Conservation (phyloP, 2,888 invertebrate genomes). For the Autographa gamma region DNA sequence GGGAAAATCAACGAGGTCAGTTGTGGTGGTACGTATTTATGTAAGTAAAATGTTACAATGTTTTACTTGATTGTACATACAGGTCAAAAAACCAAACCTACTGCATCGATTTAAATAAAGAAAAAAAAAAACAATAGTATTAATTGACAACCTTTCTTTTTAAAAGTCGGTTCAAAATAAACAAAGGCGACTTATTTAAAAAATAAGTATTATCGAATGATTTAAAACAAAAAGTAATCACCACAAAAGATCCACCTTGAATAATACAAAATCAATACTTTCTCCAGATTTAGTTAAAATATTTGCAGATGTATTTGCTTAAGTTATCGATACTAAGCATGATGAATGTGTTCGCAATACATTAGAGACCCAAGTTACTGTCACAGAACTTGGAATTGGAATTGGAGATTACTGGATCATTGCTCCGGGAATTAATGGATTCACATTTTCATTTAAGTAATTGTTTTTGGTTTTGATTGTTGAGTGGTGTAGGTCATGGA, state of each 20-base stretch:
- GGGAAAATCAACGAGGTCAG: background rate
- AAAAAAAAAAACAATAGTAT: too few relatives aligned
- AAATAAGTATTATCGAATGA: too few relatives aligned
- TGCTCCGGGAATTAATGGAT: slow-evolving; percentile 26
- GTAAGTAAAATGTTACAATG: background rate
- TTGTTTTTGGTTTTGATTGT: background rate
- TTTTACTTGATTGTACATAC: too few relatives aligned
- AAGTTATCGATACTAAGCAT: slow-evolving; percentile 13
- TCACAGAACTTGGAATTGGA: slow-evolving; percentile 19
- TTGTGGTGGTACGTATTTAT: background rate
- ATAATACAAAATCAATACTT: background rate
- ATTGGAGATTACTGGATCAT: slow-evolving; percentile 33
- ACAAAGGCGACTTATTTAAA: too few relatives aligned
- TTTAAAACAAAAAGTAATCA: too few relatives aligned
- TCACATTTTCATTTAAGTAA: background rate
- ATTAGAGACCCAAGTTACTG: slow-evolving; percentile 6
- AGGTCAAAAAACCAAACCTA: too few relatives aligned
- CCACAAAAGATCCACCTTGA: background rate
- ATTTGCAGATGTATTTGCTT: background rate
- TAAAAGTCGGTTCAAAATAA: too few relatives aligned
- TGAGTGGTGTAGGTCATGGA: background rate
- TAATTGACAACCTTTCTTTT: too few relatives aligned
- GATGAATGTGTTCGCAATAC: slow-evolving; percentile 33
- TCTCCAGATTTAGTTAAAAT: background rate
- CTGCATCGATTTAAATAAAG: too few relatives aligned